Conservation (phyloP, 2,888 invertebrate genomes). For the Maniola hyperantus region DNA sequence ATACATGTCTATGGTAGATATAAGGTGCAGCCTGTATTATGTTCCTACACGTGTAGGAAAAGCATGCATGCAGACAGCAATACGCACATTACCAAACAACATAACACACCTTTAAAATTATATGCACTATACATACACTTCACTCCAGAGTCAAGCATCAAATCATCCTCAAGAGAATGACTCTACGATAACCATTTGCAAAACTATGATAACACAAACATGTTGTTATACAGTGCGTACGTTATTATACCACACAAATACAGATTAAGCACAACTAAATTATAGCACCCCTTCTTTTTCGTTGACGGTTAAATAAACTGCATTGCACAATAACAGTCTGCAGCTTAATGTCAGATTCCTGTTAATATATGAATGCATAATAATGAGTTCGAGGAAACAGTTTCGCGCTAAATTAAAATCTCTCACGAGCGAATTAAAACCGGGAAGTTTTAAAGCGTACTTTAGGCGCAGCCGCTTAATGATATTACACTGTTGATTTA, state of each 20-base stretch:
- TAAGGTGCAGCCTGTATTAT: too few species aligned
- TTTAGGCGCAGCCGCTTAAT: constrained; percentile 69
- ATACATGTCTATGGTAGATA: too few species aligned
- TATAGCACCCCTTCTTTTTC: not conserved
- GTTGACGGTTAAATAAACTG: constrained; percentile 23
- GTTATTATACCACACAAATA: not conserved
- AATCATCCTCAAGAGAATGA: not conserved
- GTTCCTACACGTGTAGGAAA: too few species aligned
- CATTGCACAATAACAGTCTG: constrained; percentile 29
- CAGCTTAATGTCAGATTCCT: constrained; percentile 50
- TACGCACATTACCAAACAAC: too few species aligned
- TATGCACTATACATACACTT: too few species aligned
- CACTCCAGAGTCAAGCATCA: too few species aligned
- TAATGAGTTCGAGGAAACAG: constrained; percentile 67
- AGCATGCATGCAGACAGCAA: too few species aligned
- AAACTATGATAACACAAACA: not conserved
- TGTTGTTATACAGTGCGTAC: not conserved
- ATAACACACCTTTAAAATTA: too few species aligned
- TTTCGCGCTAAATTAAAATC: constrained; percentile 73
- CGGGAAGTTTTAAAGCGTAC: constrained; percentile 66
- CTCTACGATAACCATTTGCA: not conserved
- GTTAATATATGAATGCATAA: constrained; percentile 72
- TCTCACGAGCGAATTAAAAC: constrained; percentile 70
- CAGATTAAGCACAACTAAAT: not conserved
- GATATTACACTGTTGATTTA: constrained; percentile 76